These are phyloP conservation scores for Stictocephala bisonia DNA, from an alignment of 2,888 invertebrate species.

Conservation along the genomic window DNA sequence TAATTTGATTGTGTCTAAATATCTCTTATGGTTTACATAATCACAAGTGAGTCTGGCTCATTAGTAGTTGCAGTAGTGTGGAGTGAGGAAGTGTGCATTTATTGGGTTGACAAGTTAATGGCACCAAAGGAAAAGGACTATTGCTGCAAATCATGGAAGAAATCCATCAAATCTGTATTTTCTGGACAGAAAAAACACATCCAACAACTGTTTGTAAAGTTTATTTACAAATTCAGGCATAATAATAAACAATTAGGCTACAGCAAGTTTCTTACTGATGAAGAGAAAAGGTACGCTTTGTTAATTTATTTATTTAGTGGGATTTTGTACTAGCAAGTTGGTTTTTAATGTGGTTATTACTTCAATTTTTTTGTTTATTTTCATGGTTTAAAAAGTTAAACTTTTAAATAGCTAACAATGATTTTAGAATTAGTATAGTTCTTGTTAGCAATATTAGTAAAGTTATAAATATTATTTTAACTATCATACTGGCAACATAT, in stretches of 20 bases:
- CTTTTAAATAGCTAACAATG: no score
- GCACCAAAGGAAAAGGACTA: slow-evolving; percentile 21
- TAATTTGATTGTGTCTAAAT: neutral
- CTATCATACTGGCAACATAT: no score
- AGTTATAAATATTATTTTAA: no score
- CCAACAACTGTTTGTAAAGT: slow-evolving; percentile 17
- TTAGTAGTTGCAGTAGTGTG: no score
- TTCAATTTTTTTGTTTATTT: no score
- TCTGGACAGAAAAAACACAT: slow-evolving; percentile 6
- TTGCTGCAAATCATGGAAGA: slow-evolving; percentile 39
- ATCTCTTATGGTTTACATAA: slow-evolving; percentile 11
- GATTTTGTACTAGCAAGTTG: no score
- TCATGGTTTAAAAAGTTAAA: no score
- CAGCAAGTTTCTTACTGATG: slow-evolving; percentile 74
- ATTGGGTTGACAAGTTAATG: slow-evolving; percentile 9
- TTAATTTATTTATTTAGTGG: neutral
- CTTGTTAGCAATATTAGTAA: no score
- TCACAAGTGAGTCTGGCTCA: no score
- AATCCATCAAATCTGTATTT: slow-evolving; percentile 36
- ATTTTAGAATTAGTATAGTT: no score
- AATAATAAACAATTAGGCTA: slow-evolving; percentile 69
- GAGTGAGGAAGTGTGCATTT: no score
- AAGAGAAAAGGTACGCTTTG: slow-evolving; percentile 74
- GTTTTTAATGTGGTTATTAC: no score
- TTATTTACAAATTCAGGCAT: slow-evolving; percentile 4